Conservation (phyloP, 2,888 invertebrate species). For the Xestobium rufovillosum region DNA sequence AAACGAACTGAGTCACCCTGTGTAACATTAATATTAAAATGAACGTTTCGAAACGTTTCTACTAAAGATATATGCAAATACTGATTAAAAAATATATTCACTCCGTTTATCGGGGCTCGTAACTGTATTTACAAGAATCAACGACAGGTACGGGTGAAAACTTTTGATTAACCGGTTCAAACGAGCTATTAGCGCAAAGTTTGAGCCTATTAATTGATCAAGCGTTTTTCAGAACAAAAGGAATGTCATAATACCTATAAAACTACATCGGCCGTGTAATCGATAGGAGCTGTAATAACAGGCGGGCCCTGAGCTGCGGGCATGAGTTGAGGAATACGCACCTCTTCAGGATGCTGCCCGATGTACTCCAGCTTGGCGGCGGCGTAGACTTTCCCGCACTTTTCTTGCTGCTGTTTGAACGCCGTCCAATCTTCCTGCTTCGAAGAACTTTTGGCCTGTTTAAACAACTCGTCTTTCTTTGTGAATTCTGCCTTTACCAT, state of each 20-base stretch:
- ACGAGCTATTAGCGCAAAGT: too few relatives aligned
- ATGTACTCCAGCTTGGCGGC: constrained; percentile 49
- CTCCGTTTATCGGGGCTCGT: too few relatives aligned
- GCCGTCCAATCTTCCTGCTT: constrained; percentile 49
- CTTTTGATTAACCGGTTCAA: too few relatives aligned
- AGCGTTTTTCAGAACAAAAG: too few relatives aligned
- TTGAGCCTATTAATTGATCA: too few relatives aligned
- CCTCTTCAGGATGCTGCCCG: constrained; percentile 47
- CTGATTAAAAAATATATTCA: too few relatives aligned
- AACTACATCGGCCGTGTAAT: constrained; percentile 44
- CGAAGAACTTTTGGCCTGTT: constrained; percentile 43
- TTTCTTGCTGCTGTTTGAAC: constrained; percentile 52
- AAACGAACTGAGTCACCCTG: too few relatives aligned
- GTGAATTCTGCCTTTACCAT: constrained; percentile 48
- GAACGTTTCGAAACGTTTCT: too few relatives aligned
- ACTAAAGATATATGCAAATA: too few relatives aligned
- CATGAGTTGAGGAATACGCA: constrained; percentile 45
- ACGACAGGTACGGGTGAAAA: too few relatives aligned
- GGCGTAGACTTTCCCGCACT: constrained; percentile 50
- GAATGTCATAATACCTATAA: constrained; percentile 42
- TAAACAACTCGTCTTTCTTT: constrained; percentile 49
- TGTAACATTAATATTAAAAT: too few relatives aligned
- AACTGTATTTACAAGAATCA: too few relatives aligned
- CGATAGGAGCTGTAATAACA: constrained; percentile 41
- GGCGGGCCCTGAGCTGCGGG: constrained; percentile 40